Conservation (phyloP, 1,140 invertebrate genomes). For the Drosophila watanabei region DNA sequence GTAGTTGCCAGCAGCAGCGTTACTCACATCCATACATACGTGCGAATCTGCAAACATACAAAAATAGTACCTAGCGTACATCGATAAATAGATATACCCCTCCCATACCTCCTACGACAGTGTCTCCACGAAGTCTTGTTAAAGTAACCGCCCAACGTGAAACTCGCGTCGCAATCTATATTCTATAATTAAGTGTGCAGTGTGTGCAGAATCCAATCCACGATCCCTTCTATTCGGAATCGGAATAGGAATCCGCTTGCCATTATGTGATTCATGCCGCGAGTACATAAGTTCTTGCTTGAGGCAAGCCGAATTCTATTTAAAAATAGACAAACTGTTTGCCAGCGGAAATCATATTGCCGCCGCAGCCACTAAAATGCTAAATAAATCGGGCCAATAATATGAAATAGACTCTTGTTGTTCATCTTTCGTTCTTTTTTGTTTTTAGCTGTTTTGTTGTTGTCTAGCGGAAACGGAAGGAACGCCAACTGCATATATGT, state of each 20-base stretch:
- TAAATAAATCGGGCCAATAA: conserved; percentile 50
- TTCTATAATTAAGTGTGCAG: conserved; percentile 23
- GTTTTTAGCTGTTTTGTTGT: conserved; percentile 3
- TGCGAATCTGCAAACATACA: conserved; percentile 53
- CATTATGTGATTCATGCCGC: conserved; percentile 59
- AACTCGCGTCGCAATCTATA: conserved; percentile 1
- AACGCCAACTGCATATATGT: conserved; percentile 43
- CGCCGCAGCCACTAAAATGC: conserved; percentile 50
- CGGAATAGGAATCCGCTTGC: conserved; percentile 26
- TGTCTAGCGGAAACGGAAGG: conserved; percentile 73
- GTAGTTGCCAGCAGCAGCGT: conserved; percentile 52
- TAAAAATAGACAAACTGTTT: conserved; percentile 70
- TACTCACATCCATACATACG: conserved; percentile 68
- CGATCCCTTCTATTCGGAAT: conserved; percentile 38
- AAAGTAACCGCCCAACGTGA: conserved; percentile 33
- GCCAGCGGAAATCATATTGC: conserved; percentile 74
- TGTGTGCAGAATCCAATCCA: conserved; percentile 20
- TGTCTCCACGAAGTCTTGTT: conserved; percentile 26
- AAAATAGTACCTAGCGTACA: conserved; percentile 46
- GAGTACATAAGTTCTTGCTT: conserved; percentile 48
- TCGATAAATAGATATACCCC: conserved; percentile 43
- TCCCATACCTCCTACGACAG: conserved; percentile 8
- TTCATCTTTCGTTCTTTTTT: neutral
- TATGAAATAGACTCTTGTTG: conserved; percentile 43
- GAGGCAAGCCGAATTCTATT: conserved; percentile 69